Conservation (phyloP, 2,797 vertebrate species). For the Lepidocolaptes lacrymiger region DNA sequence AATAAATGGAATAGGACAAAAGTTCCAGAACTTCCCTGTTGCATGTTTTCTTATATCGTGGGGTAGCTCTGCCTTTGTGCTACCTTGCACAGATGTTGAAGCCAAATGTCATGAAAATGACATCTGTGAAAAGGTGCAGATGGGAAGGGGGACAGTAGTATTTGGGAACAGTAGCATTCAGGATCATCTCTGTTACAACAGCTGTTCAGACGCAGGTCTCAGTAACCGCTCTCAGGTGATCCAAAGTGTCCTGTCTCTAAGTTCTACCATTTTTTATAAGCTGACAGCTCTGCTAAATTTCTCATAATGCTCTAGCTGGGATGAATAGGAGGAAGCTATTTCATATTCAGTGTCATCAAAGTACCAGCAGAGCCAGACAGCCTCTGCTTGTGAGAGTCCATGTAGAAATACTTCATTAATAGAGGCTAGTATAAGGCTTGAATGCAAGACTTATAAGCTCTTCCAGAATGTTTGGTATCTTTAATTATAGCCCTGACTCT, state of each 20-base stretch:
- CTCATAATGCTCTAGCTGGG: too few relatives aligned
- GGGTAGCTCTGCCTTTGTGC: neutral
- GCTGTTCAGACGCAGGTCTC: accelerated
- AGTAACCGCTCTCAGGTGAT: neutral
- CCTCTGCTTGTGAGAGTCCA: accelerated
- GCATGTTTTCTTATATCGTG: neutral
- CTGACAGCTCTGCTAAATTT: neutral
- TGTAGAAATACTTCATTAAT: neutral
- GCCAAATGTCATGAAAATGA: neutral
- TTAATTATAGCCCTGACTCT: neutral
- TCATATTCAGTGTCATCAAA: neutral
- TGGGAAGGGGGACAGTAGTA: neutral
- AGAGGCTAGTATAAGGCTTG: neutral
- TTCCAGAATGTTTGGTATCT: neutral
- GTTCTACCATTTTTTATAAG: neutral
- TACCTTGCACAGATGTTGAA: neutral
- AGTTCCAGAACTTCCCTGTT: neutral
- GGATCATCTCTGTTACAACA: accelerated
- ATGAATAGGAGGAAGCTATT: neutral
- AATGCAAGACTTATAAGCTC: neutral
- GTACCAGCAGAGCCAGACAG: neutral
- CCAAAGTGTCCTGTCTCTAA: neutral
- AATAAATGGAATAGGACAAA: neutral
- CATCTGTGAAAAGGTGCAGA: neutral
- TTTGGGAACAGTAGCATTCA: neutral